These are phyloP conservation scores for Leptonema lineaticorne DNA, from an alignment of 1,140 invertebrate genomes.

Conservation along the genomic window DNA sequence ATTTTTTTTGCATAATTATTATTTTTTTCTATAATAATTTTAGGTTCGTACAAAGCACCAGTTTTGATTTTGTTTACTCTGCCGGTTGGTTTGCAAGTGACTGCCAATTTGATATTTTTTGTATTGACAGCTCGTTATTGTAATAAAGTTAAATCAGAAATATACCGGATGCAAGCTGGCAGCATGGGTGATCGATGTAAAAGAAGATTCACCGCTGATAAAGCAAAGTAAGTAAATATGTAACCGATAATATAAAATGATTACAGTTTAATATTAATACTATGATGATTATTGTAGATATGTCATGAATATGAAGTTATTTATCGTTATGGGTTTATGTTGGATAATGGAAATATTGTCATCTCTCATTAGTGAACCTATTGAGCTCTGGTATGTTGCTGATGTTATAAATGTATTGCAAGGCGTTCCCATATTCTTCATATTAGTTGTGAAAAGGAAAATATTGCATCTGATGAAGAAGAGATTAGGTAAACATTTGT, in stretches of 20 bases:
- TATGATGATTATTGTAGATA: constrained; percentile 54
- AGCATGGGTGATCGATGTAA: constrained; percentile 54
- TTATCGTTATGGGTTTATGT: constrained; percentile 73
- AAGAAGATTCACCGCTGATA: constrained; percentile 62
- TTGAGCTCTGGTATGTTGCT: constrained; percentile 57
- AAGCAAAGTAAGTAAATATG: constrained; percentile 58
- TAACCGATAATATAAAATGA: not conserved
- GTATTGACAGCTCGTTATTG: constrained; percentile 66
- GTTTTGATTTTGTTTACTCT: constrained; percentile 60
- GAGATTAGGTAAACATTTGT: constrained; percentile 52
- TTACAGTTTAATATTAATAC: not conserved
- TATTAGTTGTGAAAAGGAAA: constrained; percentile 65
- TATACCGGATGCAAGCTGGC: constrained; percentile 61
- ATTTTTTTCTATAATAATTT: not conserved
- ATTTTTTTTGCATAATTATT: not conserved
- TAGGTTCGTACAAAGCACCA: constrained; percentile 21
- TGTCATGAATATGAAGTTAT: constrained; percentile 69
- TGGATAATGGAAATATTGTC: constrained; percentile 69
- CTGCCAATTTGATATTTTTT: constrained; percentile 67
- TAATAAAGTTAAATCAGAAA: constrained; percentile 67
- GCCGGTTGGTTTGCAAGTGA: constrained; percentile 62
- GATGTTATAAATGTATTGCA: constrained; percentile 64
- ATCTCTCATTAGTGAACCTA: constrained; percentile 52
- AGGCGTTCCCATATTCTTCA: constrained; percentile 65
- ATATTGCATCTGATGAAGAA: constrained; percentile 56